These are phyloP conservation scores for Periphyllus acericola DNA, from an alignment of 2,888 invertebrate genomes.

Conservation along the genomic window DNA sequence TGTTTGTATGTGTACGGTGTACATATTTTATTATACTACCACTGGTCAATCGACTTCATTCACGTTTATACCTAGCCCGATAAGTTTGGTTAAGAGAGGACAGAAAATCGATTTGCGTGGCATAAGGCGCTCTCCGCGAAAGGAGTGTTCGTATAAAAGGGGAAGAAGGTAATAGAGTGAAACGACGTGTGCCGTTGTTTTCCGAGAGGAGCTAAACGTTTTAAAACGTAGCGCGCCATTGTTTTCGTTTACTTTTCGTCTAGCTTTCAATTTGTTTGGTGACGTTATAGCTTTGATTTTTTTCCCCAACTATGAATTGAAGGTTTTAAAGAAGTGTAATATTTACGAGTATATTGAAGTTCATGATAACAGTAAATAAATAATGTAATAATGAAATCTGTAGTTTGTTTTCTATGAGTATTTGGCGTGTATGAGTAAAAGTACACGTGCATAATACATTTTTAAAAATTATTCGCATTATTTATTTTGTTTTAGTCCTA, in stretches of 20 bases:
- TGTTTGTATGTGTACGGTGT: not conserved
- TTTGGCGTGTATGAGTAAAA: no score
- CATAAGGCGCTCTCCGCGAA: not conserved
- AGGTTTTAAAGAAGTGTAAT: not conserved
- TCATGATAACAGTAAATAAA: no score
- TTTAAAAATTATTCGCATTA: no score
- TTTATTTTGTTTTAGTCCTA: no score
- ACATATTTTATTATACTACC: not conserved
- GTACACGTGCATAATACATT: no score
- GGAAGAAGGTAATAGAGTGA: not conserved
- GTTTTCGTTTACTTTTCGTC: constrained; percentile 32
- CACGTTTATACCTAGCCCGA: constrained; percentile 24
- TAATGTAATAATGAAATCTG: no score
- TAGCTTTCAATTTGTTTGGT: constrained; percentile 25
- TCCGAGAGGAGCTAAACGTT: constrained; percentile 27
- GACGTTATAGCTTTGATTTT: not conserved
- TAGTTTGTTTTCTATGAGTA: not conserved
- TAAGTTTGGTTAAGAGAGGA: constrained; percentile 39
- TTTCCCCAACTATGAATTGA: not conserved
- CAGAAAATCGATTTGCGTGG: constrained; percentile 57
- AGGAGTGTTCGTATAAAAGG: not conserved
- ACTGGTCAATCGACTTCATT: constrained; percentile 53
- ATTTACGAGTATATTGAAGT: not conserved
- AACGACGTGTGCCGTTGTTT: constrained; percentile 47
- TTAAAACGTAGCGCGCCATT: not conserved